Conservation (phyloP, 2,797 vertebrate species). For the Amazonetta brasiliensis region DNA sequence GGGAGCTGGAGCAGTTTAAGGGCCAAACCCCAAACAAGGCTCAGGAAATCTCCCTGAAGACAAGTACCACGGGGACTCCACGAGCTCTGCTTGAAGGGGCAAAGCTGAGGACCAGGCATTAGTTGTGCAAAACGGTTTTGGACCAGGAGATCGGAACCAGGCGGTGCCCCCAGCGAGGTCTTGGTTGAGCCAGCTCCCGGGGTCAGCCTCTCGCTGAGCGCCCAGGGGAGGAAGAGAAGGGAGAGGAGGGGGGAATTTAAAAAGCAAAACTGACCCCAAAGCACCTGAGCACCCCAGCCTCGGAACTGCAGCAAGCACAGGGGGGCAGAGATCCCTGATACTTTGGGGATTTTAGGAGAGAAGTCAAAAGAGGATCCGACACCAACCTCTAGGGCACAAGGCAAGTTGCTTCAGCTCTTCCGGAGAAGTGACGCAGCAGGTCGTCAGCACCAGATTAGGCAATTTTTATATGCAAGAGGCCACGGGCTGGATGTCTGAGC, state of each 20-base stretch:
- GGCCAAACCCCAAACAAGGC: neutral
- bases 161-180: fast-evolving
- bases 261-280: neutral
- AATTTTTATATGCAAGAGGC: neutral
- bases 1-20: neutral
- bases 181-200: neutral
- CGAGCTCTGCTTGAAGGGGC: neutral
- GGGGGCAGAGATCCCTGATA: neutral
- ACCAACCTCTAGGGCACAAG: neutral
- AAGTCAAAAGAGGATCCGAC: neutral
- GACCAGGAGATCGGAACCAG: neutral
- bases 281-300: neutral
- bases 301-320: too few species aligned
- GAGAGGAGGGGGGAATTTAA: neutral
- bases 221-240: neutral
- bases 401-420: neutral
- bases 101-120: neutral
- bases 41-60: neutral
- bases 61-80: neutral
- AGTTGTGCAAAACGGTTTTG: neutral
- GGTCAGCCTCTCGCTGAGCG: neutral
- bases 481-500: neutral
- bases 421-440: neutral
- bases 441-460: neutral
- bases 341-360: neutral